Evolutionary conservation across 2,113 vertebrate genomes (phyloP), one percentile per base, ranked within the genome.

Genomic region (Rhegmatorhina hoffmannsi): DNA sequence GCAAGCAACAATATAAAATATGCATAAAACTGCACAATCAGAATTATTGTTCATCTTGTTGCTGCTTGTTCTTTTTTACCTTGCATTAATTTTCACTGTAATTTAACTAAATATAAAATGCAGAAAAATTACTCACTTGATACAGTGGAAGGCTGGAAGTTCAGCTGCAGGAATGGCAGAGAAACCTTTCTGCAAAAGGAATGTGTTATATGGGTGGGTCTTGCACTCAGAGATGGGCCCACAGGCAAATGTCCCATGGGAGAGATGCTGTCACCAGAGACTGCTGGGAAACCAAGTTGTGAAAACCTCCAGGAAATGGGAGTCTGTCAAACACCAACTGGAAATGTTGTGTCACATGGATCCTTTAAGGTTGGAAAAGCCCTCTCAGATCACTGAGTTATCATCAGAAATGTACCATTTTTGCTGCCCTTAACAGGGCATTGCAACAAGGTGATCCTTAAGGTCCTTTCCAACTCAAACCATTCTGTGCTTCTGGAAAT

Each of bases 121-220:
- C 17, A 46, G 50, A 26, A 80, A 63, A 77, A 9, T 2, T 2
- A 26, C 31, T 20, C 63, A 21, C 29, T 38, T 58, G 34, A 20
- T 70, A 10, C 17, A 28, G 18, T 25, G 56, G 56, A 63, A 75
- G 33, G 64, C 44, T 38, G 46, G 18, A 50, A 74, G 15, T 26
- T 93, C 64, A 84, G 14, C 1, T 84, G 62, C 47, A 47, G 62
- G 62, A 70, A 59, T 5, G 8, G 55, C 9, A 62, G 53, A 69
- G 73, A 53, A 92, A 53, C 7, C 29, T 43, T 10, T 24, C 36
- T 78, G 36, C 12, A 49, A 33, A 63, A 56, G 49, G 13, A 18
- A 60, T 1, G 2, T 11, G n/a, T 2, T 47, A 5, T 52, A 15
- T 21, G 4, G 6, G 1, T 34, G 43, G 8, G 0, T n/a, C 79